Percentiles rank a stretch among this genome's conserved stretches.
phyloP scores from a whole-genome alignment of 2,113 vertebrate genomes.

The Hypomesus transpacificus region DNA sequence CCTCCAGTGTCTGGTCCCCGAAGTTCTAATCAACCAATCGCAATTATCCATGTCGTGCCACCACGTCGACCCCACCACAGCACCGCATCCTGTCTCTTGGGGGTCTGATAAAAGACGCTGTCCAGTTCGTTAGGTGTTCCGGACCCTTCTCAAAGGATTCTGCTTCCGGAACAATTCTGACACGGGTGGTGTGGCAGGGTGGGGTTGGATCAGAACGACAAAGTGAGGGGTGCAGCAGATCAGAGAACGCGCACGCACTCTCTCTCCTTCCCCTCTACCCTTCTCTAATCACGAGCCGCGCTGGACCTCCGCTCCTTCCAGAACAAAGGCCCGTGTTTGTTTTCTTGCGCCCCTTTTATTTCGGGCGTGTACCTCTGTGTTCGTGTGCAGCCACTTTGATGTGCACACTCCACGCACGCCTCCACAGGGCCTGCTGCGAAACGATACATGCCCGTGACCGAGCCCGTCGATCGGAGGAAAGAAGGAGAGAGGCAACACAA shows the following conservation, averaged over 20 bases:
- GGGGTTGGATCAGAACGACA: neutral
- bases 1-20: conserved; percentile 36
- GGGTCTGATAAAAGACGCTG: conserved; percentile 45
- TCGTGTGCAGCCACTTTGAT: conserved; percentile 61
- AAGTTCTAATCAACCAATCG: conserved; percentile 48
- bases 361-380: conserved; percentile 54
- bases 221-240: conserved; percentile 6
- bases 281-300: conserved; percentile 62
- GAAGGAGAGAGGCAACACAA: conserved; percentile 28
- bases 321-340: conserved; percentile 71
- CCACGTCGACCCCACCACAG: conserved; percentile 49
- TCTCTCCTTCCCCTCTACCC: conserved; percentile 10
- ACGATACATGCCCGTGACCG: conserved; percentile 18
- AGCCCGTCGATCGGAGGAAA: conserved; percentile 25
- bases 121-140: conserved; percentile 44
- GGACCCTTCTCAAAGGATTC: conserved; percentile 35
- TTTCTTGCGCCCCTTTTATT: conserved; percentile 59
- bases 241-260: conserved; percentile 2
- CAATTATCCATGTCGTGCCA: conserved; percentile 62
- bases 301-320: conserved; percentile 25
- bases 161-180: conserved; percentile 4
- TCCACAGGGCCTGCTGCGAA: conserved; percentile 1
- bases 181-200: neutral
- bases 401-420: conserved; percentile 49
- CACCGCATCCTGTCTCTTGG: conserved; percentile 64